Conservation (phyloP, 2,888 invertebrate genomes). For the Caenorhabditis sp. region DNA sequence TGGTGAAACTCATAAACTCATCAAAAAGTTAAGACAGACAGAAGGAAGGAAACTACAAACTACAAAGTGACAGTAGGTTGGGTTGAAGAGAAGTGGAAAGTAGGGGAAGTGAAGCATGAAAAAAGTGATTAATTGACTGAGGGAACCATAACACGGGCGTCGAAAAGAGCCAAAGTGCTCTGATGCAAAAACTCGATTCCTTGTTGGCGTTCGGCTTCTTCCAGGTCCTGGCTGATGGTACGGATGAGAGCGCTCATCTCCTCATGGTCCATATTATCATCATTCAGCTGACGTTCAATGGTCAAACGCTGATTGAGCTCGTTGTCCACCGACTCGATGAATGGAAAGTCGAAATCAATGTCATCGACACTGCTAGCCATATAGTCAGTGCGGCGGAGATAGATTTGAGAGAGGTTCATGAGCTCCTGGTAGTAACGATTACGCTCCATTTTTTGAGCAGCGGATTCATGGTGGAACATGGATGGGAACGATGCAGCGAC, state of each 20-base stretch:
- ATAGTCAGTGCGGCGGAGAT: constrained; percentile 32
- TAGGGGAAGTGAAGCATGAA: constrained; percentile 25
- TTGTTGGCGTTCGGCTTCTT: constrained; percentile 41
- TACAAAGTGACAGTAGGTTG: too few species aligned
- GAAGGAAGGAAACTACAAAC: too few species aligned
- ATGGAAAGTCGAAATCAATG: constrained; percentile 18
- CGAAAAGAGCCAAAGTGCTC: constrained; percentile 39
- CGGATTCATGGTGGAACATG: constrained; percentile 30
- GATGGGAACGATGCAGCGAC: constrained; percentile 31
- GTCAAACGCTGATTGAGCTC: constrained; percentile 26
- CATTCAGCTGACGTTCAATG: constrained; percentile 37
- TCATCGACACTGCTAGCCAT: constrained; percentile 7
- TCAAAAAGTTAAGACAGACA: too few species aligned
- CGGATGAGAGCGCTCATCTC: constrained; percentile 24
- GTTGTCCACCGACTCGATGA: constrained; percentile 5
- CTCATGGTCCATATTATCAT: constrained; percentile 16
- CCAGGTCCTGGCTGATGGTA: constrained; percentile 32
- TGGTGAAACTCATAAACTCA: too few species aligned
- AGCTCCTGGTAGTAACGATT: constrained; percentile 31
- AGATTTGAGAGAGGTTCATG: constrained; percentile 17
- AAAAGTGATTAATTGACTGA: constrained; percentile 47
- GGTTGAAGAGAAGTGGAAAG: constrained; percentile 10
- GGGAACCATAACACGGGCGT: constrained; percentile 48
- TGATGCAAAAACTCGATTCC: constrained; percentile 28
- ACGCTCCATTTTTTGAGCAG: constrained; percentile 29